Evolutionary conservation across 2,888 invertebrate species (phyloP).

Genomic region (Trachelus tabidus): DNA sequence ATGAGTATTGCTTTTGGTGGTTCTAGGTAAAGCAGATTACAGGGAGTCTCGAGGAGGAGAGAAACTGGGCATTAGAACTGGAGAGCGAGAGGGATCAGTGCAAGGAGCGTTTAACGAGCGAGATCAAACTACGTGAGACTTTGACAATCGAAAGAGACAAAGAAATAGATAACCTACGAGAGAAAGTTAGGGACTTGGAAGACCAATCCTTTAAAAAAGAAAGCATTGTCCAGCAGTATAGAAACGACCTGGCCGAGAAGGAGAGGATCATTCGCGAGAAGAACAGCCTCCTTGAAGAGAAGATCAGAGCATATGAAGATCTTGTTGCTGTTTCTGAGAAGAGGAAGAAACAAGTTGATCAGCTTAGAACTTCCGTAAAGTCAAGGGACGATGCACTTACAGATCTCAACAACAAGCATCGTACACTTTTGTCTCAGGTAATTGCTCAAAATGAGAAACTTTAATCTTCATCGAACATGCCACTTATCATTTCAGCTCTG

Average conservation of each 20-base stretch:
- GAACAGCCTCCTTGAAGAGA: slow-evolving; percentile 51
- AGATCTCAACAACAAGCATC: slow-evolving; percentile 66
- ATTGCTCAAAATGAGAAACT: background rate
- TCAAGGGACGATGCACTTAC: slow-evolving; percentile 65
- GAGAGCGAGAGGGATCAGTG: slow-evolving; percentile 58
- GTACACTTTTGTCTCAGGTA: slow-evolving; percentile 57
- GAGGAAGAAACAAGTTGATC: slow-evolving; percentile 66
- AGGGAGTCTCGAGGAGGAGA: slow-evolving; percentile 56
- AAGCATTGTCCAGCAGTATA: slow-evolving; percentile 49
- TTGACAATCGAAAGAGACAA: slow-evolving; percentile 42
- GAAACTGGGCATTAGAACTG: slow-evolving; percentile 57
- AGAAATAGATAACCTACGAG: slow-evolving; percentile 49
- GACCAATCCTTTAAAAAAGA: slow-evolving; percentile 61
- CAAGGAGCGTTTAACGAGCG: slow-evolving; percentile 49
- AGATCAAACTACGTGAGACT: slow-evolving; percentile 48
- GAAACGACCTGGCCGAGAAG: slow-evolving; percentile 53
- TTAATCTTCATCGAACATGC: background rate
- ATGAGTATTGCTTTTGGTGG: background rate
- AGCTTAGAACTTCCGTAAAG: slow-evolving; percentile 62
- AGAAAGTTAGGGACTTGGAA: slow-evolving; percentile 52
- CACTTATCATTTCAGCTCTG: background rate
- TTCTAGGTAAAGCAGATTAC: slow-evolving; percentile 56
- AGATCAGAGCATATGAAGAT: slow-evolving; percentile 52
- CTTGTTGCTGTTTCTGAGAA: slow-evolving; percentile 59
- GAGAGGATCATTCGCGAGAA: slow-evolving; percentile 56